Evolutionary conservation across 2,113 vertebrate genomes (phyloP).

Genomic region (Saguinus imperator): DNA sequence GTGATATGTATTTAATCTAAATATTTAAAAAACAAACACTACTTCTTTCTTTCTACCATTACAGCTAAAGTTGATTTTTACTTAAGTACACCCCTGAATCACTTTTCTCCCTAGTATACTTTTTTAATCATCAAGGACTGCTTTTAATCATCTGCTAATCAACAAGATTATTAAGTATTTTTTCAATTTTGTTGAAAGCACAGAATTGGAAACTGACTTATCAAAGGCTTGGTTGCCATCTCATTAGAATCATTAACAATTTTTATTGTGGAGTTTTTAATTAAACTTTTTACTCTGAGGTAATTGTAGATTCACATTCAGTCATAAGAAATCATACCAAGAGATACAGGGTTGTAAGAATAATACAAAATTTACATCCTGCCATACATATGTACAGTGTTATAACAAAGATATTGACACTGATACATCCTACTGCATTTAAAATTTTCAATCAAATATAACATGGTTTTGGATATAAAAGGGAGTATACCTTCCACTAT

Average conservation of each 20-base stretch:
- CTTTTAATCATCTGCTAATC: slow-evolving; percentile 48
- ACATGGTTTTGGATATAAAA: neutral
- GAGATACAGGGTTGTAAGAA: neutral
- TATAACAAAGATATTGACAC: neutral
- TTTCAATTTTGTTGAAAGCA: slow-evolving; percentile 33
- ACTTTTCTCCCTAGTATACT: neutral
- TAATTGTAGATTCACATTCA: neutral
- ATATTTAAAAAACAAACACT: neutral
- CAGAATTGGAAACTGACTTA: neutral
- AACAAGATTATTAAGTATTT: neutral
- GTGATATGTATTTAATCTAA: neutral
- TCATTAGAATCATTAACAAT: slow-evolving; percentile 11
- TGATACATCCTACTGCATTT: neutral
- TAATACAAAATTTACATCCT: neutral
- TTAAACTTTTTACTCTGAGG: slow-evolving; percentile 26
- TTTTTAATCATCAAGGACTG: neutral
- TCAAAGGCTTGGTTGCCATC: neutral
- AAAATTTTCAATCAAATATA: neutral
- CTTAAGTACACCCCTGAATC: neutral
- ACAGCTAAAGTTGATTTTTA: slow-evolving; percentile 17
- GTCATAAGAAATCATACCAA: neutral
- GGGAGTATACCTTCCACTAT: neutral
- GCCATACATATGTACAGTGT: neutral
- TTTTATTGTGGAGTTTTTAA: neutral
- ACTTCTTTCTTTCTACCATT: neutral